Evolutionary conservation across 2,113 vertebrate species (phyloP).

Genomic region (Pelvicachromis taeniatus): DNA sequence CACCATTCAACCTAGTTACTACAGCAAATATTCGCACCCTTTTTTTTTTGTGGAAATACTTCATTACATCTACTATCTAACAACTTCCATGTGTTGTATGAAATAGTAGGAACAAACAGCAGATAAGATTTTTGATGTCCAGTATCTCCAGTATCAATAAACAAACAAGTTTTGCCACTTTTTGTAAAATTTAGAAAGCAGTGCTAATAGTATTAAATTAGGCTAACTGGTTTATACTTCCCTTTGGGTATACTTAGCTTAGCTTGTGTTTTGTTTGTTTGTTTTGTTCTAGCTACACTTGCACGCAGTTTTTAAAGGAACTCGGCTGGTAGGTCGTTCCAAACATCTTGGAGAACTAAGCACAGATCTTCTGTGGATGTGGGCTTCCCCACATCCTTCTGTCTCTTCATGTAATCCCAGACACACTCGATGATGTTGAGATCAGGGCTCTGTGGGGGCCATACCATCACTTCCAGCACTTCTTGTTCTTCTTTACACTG

Average conservation of each 20-base stretch:
- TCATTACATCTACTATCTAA: not conserved
- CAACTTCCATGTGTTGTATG: not conserved
- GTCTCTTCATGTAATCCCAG: no score
- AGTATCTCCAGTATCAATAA: not conserved
- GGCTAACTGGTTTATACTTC: not conserved
- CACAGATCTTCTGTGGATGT: no score
- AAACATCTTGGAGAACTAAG: no score
- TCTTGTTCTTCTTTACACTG: no score
- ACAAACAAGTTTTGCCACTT: not conserved
- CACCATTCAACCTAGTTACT: not conserved
- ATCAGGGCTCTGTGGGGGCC: no score
- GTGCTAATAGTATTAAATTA: not conserved
- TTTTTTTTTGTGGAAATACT: not conserved
- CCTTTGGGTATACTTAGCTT: not conserved
- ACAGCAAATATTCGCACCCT: not conserved
- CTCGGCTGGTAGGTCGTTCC: no score
- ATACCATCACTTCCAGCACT: no score
- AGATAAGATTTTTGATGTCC: not conserved
- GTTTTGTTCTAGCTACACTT: no score
- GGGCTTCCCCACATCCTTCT: no score
- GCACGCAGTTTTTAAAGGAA: no score
- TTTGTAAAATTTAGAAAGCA: not conserved
- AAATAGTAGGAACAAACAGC: not conserved
- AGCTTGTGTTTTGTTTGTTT: not conserved
- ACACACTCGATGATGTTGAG: no score